Evolutionary conservation across 2,113 vertebrate genomes (phyloP).

Genomic region (Semnopithecus entellus): DNA sequence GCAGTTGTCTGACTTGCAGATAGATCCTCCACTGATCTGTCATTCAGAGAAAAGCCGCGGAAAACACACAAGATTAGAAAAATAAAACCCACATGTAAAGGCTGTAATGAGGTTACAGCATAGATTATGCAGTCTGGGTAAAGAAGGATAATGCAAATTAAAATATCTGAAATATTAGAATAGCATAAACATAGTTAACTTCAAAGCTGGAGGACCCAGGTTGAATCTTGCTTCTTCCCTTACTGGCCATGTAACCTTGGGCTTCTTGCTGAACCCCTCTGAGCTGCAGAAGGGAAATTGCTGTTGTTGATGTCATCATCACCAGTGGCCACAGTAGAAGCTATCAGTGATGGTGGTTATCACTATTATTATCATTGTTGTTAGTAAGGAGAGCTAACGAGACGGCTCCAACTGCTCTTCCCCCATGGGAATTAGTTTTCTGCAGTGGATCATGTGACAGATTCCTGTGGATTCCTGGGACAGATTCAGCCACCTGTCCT

Average conservation of each 20-base stretch:
- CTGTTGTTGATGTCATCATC: background rate
- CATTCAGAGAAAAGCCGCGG: background rate
- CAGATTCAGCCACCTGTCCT: background rate
- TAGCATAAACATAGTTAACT: background rate
- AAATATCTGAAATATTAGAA: constrained; percentile 4
- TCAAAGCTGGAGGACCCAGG: background rate
- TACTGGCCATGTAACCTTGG: background rate
- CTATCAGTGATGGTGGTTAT: background rate
- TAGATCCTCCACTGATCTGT: background rate
- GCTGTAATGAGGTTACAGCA: background rate
- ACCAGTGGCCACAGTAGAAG: background rate
- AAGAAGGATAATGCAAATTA: background rate
- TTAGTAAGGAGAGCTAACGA: background rate
- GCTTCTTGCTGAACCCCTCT: background rate
- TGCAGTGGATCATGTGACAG: background rate
- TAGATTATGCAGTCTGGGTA: background rate
- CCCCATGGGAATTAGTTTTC: background rate
- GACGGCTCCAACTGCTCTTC: background rate
- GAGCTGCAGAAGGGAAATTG: background rate
- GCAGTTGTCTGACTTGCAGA: background rate
- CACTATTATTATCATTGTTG: background rate
- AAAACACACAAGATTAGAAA: background rate
- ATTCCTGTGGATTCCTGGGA: background rate
- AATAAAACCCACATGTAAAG: background rate
- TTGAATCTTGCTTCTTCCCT: background rate